Evolutionary conservation across 35 echinoderm and acorn worm genomes (phyloP), one percentile per base, ranked within the genome.

Genomic region (Acanthaster planci): DNA sequence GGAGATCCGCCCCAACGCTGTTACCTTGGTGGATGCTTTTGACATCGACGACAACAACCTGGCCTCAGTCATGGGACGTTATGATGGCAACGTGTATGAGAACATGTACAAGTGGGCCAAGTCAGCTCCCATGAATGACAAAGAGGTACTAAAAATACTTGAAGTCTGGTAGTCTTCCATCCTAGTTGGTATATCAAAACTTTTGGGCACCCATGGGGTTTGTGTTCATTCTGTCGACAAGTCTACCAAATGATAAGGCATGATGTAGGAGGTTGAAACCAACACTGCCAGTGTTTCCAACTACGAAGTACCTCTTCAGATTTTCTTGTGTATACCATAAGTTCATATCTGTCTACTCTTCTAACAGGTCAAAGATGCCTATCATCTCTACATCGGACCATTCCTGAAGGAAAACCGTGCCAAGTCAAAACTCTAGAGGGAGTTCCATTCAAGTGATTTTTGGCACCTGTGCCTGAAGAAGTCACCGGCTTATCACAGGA

Each of bases 51-150:
- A 98, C 39, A 52, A 85, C 15, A 40, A 85, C 30, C 55, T 98
- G 55, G 38, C 51, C 14, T 98, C 95, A 52, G 88, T 93, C 36
- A 77, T 98, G 54, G 95, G 95, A 29, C 79, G 95, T 17, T 98
- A 98, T 55, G 95, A 98, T 80, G 95, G 95, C 31, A 97, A 98
- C 67, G 95, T 98, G 18, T 98, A 98, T 42, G 95, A 98, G 77
- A 91, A 90, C 57, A 60, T 94, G 34, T 98, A 98, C 88, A 85
- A 98, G 57, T 98, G 95, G 95, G 95, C 95, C 72, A 98, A 98
- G 79, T 56, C 68, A 18, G 76, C 88, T 7, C 95, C 95, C 0
- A 82, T 98, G 52, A 98, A 98, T 60, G 76, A 91, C 60, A 90
- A 87, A 83, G 95, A 98, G 77, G 95, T 98, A 89, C 42, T 8